Evolutionary conservation across 2,888 invertebrate genomes (phyloP).

Genomic region (Cephus pulcher): DNA sequence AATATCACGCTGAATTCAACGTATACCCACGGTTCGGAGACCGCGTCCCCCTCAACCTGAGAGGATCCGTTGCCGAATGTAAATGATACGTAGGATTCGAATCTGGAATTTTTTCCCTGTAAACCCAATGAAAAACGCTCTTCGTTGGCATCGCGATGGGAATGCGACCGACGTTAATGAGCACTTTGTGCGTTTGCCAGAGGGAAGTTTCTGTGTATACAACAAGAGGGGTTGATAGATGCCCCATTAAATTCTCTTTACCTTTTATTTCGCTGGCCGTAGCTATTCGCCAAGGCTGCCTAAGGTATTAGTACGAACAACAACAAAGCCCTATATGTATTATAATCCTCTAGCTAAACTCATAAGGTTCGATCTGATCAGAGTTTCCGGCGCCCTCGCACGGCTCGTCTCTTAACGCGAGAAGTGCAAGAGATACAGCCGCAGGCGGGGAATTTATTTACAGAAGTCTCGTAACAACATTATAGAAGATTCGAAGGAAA

Average conservation of each 20-base stretch:
- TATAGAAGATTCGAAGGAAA: neutral
- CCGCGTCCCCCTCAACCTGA: neutral
- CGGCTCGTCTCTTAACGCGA: neutral
- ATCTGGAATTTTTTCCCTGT: neutral
- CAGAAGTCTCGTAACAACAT: constrained; percentile 22
- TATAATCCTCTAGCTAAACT: neutral
- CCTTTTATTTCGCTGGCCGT: neutral
- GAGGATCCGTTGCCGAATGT: neutral
- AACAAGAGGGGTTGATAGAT: neutral
- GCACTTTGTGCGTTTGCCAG: neutral
- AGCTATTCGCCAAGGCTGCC: neutral
- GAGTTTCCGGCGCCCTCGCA: neutral
- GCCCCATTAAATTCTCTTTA: neutral
- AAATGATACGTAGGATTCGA: neutral
- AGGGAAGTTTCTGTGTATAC: neutral
- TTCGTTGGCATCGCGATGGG: neutral
- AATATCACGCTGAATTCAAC: neutral
- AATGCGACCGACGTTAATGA: neutral
- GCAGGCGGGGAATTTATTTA: constrained; percentile 1
- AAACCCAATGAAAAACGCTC: neutral
- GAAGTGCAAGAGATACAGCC: neutral
- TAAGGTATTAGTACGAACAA: neutral
- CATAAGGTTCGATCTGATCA: neutral
- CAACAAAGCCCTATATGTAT: neutral
- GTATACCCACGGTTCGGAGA: neutral